phyloP scores from a whole-genome alignment of 30 jellyfish, hydroid and myxozoan species.

The Aurelia sp. region DNA sequence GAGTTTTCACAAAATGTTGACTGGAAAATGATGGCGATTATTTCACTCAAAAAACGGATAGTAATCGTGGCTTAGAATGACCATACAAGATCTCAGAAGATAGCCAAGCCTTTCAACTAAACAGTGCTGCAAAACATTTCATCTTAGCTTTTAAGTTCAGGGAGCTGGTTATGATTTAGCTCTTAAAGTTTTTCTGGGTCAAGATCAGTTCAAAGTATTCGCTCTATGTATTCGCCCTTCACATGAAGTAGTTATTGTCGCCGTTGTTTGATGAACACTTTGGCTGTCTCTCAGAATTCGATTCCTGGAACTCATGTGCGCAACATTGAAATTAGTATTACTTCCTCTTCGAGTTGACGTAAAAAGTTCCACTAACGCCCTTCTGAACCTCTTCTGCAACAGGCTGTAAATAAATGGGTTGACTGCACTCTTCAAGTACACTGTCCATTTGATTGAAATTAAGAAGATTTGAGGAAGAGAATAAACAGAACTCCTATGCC shows the following conservation, averaged over 20 bases:
- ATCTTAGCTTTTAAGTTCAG: too few species aligned
- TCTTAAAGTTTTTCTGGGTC: too few species aligned
- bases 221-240: background rate
- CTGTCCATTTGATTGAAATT: constrained; percentile 75
- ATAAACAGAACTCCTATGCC: constrained; percentile 17
- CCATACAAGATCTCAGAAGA: too few species aligned
- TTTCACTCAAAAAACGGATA: too few species aligned
- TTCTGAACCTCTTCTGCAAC: constrained; percentile 80
- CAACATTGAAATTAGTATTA: background rate
- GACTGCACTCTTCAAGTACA: constrained; percentile 83
- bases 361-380: constrained; percentile 66
- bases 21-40: too few species aligned
- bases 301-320: constrained; percentile 25
- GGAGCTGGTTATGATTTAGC: too few species aligned
- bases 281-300: constrained; percentile 47
- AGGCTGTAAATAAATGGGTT: constrained; percentile 85
- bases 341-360: constrained; percentile 23
- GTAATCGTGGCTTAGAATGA: too few species aligned
- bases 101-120: too few species aligned
- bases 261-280: constrained; percentile 20
- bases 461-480: constrained; percentile 47
- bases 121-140: too few species aligned
- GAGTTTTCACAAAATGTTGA: too few species aligned
- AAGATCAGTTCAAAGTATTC: background rate
- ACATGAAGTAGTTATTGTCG: too few species aligned